phyloP scores from a whole-genome alignment of 1,140 invertebrate species.

The Diorhabda elongata region DNA sequence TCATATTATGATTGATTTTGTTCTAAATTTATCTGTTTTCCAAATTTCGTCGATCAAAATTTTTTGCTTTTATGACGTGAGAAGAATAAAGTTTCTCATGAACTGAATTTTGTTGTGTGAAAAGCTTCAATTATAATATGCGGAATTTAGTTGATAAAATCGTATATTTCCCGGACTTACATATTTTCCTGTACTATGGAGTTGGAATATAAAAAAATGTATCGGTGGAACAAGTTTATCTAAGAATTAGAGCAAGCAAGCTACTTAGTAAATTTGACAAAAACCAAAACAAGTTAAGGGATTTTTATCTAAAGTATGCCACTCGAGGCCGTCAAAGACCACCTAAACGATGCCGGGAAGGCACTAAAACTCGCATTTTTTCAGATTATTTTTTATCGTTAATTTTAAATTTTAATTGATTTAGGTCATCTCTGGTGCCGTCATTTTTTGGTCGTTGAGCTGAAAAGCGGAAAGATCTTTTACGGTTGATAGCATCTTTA shows the following conservation, averaged over 20 bases:
- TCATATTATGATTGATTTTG: no score
- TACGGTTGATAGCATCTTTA: neutral
- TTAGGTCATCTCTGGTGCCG: neutral
- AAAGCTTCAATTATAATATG: no score
- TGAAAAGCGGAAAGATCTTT: neutral
- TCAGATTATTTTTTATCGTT: constrained; percentile 24
- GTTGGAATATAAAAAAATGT: neutral
- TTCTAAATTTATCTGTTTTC: no score
- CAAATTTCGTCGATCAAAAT: no score
- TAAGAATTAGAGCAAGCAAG: constrained; percentile 11
- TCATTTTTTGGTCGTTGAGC: neutral
- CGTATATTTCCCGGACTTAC: no score
- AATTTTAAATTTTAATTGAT: constrained; percentile 5
- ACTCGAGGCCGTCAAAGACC: constrained; percentile 31
- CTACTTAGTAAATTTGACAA: constrained; percentile 32
- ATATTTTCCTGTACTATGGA: neutral
- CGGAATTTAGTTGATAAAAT: no score
- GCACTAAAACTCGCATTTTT: neutral
- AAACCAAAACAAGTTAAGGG: constrained; percentile 24
- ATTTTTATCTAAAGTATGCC: constrained; percentile 29
- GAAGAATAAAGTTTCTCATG: no score
- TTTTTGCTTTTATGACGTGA: no score
- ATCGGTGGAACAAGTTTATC: neutral
- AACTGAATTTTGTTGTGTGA: no score
- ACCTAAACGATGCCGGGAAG: constrained; percentile 27